Conservation (phyloP, 2,797 vertebrate genomes). For the Pseudochirops cupreus region DNA sequence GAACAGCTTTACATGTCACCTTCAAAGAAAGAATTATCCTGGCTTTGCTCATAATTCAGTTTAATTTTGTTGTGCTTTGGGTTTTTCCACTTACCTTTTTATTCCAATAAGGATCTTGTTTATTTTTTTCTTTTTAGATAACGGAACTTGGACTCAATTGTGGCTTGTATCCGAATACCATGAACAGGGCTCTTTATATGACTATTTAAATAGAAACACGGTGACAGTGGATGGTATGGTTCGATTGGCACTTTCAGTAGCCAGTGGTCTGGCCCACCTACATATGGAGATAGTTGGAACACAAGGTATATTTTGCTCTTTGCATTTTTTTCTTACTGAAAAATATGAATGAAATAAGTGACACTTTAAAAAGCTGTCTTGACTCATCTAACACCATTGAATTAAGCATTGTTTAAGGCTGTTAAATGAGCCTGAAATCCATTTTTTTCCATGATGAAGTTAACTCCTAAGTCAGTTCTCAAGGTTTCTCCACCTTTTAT, state of each 20-base stretch:
- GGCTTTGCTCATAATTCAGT: slow-evolving; percentile 20
- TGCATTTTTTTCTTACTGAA: rapidly evolving
- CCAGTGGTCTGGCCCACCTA: slow-evolving; percentile 95
- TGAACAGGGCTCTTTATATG: slow-evolving; percentile 95
- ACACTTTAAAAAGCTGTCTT: rapidly evolving
- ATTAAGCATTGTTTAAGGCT: not conserved
- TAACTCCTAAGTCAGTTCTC: not conserved
- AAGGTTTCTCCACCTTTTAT: not conserved
- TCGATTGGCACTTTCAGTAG: slow-evolving; percentile 90
- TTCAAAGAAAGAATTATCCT: slow-evolving; percentile 38
- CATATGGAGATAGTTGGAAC: slow-evolving; percentile 99
- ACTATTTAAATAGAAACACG: slow-evolving; percentile 94
- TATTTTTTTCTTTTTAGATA: slow-evolving; percentile 87
- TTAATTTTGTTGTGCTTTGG: slow-evolving; percentile 21
- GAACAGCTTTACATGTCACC: slow-evolving; percentile 10
- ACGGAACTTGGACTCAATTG: slow-evolving; percentile 97
- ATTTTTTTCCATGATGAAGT: not conserved
- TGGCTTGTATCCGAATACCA: slow-evolving; percentile 99
- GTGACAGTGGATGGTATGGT: slow-evolving; percentile 92
- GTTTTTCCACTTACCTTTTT: slow-evolving; percentile 18
- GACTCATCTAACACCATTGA: rapidly evolving
- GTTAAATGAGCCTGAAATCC: slow-evolving; percentile 17
- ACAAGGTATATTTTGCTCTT: slow-evolving; percentile 88
- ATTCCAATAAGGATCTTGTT: slow-evolving; percentile 5
- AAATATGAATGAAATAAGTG: not conserved